A percentile compares a stretch with the other conserved stretches of the same genome.
phyloP scores from a whole-genome alignment of 23 tunicate species.

The Ciona savignyi region DNA sequence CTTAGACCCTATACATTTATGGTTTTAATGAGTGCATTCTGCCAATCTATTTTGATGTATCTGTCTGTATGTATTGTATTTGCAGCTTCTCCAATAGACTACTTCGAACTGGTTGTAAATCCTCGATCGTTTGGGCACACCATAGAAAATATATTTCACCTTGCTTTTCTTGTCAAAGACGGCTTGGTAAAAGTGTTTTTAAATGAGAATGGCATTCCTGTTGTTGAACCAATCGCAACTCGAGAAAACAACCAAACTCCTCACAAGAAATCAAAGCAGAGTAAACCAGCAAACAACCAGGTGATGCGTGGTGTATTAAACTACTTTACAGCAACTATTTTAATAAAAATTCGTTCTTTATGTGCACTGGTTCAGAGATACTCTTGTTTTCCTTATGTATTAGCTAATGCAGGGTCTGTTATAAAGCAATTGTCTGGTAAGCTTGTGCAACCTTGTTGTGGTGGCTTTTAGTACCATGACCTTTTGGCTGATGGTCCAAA shows the following conservation, averaged over 20 bases:
- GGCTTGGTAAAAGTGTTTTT: constrained; percentile 61
- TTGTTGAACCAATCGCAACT: constrained; percentile 35
- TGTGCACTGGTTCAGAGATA: no score
- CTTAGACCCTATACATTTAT: no score
- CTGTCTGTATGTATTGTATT: background rate
- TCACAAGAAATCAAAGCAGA: background rate
- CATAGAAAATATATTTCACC: constrained; percentile 77
- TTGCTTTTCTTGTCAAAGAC: constrained; percentile 80
- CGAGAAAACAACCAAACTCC: background rate
- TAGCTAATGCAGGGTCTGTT: no score
- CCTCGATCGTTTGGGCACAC: constrained; percentile 77
- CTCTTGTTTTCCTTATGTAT: no score
- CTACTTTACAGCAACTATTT: background rate
- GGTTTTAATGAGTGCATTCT: no score
- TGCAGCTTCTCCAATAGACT: constrained; percentile 64
- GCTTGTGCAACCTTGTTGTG: no score
- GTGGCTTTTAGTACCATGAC: no score
- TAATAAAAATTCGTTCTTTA: background rate
- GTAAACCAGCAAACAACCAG: constrained; percentile 7
- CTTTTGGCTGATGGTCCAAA: no score
- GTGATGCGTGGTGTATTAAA: background rate
- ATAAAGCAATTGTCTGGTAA: no score
- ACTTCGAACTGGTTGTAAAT: constrained; percentile 77
- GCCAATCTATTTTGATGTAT: no score
- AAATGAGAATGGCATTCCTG: constrained; percentile 64